Base-by-base conservation (phyloP, 2,113 vertebrate genomes). In the Sturnus vulgaris region DNA sequence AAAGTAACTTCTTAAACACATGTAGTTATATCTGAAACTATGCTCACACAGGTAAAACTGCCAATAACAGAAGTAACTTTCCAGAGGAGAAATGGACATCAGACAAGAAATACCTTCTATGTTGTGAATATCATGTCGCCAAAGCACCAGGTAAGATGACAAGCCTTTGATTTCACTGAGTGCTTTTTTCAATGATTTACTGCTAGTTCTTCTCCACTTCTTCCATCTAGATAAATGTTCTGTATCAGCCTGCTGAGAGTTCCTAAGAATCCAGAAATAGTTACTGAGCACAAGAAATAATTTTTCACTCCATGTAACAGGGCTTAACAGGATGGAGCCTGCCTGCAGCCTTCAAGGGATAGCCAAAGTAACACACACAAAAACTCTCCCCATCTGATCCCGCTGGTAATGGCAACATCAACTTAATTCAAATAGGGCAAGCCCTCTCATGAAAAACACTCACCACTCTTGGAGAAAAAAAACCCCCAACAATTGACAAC, bases 101-200 rank as follows among this genome's bases (percentile, higher is more conserved):
- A 77, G 42, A 39, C 33, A 68, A 20, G 28, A 3, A n/a, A 76
- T 97, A 98, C 98, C 98, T 96, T 98, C 98, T 65, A 98, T 98
- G 80, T 96, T 96, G 89, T 96, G 99, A 83, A 99, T 98, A 94
- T 99, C 98, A 7, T 92, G 89, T 64, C 97, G 98, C 99, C 99
- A 99, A 61, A 99, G 98, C 96, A 98, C 76, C 96, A 99, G 42
- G 31, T 98, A 97, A 23, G 96, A 97, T 0, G 97, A 92, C 72
- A 98, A 70, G n/a, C 97, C 98, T 0, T 93, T 90, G 44, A 86
- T 61, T 25, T 98, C 98, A 28, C 95, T 97, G 40, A 92, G 77
- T 75, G 98, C 81, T 94, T 97, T 98, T 93, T 93, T 98, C 93
- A 98, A 75, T 56, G 98, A 96, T 90, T 98, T 98, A 77, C 90